Percentiles rank a stretch among this genome's conserved stretches.
Conservation (phyloP, 2,797 vertebrate species). For the Falco novaeseelandiae region DNA sequence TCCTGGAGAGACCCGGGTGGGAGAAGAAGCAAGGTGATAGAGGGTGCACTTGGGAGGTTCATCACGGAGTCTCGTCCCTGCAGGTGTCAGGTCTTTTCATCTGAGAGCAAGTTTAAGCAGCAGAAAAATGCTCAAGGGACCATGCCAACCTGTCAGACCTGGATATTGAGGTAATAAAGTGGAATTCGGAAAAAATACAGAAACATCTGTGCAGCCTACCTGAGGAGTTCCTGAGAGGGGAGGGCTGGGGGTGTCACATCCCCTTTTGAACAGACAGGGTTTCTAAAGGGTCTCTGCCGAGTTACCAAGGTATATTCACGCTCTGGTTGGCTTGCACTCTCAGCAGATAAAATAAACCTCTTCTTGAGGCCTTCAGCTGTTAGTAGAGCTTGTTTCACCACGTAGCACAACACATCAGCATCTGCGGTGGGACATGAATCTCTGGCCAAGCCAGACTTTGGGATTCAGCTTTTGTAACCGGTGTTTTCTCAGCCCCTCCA, state of each 20-base stretch:
- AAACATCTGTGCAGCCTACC: not conserved
- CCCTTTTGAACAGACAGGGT: not conserved
- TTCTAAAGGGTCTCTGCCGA: not conserved
- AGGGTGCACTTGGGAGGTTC: not conserved
- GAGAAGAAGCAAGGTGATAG: not conserved
- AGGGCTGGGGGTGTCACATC: not conserved
- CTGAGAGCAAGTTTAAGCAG: not conserved
- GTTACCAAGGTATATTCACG: not conserved
- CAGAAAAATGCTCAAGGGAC: not conserved
- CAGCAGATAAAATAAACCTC: not conserved
- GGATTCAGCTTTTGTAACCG: not conserved
- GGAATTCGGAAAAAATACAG: not conserved
- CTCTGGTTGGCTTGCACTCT: not conserved
- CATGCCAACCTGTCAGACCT: not conserved
- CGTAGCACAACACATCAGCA: rapidly evolving
- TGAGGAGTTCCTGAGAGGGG: not conserved
- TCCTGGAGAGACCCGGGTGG: not conserved
- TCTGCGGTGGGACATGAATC: not conserved
- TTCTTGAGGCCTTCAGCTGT: not conserved
- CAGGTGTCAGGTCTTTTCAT: rapidly evolving
- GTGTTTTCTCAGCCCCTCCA: not conserved
- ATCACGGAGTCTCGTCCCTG: not conserved
- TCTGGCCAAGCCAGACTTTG: not conserved
- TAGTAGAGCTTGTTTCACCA: not conserved
- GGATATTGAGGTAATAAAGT: not conserved